Conservation (phyloP, 1,140 invertebrate species). For the Leptopilina boulardi region DNA sequence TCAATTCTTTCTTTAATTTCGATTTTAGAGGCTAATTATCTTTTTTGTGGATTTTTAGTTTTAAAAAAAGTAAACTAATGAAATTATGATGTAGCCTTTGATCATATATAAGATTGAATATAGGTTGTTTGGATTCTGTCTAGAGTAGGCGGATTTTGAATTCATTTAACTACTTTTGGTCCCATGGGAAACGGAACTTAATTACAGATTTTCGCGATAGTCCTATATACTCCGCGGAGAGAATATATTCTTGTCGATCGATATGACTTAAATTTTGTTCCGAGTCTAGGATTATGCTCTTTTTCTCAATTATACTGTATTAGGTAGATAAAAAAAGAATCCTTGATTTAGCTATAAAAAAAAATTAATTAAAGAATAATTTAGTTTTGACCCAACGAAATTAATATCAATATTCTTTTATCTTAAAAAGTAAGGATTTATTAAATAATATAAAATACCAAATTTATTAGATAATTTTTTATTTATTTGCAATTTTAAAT, state of each 20-base stretch:
- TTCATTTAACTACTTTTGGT: conserved; percentile 3
- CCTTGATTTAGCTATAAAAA: too few relatives aligned
- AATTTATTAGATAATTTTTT: too few relatives aligned
- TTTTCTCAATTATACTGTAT: neutral
- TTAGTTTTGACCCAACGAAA: too few relatives aligned
- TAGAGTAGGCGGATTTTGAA: conserved; percentile 47
- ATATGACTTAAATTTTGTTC: conserved; percentile 35
- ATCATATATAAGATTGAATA: conserved; percentile 55
- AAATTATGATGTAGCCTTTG: conserved; percentile 52
- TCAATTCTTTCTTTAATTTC: neutral
- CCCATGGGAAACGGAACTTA: conserved; percentile 56
- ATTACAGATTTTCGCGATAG: conserved; percentile 64
- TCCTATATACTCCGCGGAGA: conserved; percentile 3
- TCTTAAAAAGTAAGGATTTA: too few relatives aligned
- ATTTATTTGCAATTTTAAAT: too few relatives aligned
- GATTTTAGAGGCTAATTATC: neutral
- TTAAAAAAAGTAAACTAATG: conserved; percentile 41
- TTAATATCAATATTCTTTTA: too few relatives aligned
- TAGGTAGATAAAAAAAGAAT: neutral
- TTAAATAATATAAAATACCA: too few relatives aligned
- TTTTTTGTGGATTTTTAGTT: neutral
- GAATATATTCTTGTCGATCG: conserved; percentile 35
- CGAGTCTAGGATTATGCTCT: neutral
- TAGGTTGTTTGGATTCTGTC: conserved; percentile 46
- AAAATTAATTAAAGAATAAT: neutral